Base-by-base conservation (phyloP, 2,797 vertebrate species). In the Anolis apletophallus region DNA sequence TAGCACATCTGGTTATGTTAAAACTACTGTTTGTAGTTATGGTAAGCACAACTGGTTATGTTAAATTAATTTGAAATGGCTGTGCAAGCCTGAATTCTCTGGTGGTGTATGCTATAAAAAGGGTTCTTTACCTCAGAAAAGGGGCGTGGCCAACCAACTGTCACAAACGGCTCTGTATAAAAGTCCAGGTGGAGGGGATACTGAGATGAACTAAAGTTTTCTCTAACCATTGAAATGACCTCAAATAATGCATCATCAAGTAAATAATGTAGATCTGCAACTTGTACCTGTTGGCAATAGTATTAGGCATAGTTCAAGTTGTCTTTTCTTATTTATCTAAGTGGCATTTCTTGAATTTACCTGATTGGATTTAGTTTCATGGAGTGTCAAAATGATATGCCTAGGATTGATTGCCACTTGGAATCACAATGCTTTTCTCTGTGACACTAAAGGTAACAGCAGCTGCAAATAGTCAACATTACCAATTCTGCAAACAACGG, bases 381-480 rank as follows among this genome's bases (percentile, higher is more conserved):
- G 59, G 68, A 57, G 26, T 40, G 46, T 32, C 32, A 73, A 69
- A 54, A 64, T 29, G 26, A 23, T 16, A 69, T 81, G 67, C 16
- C 12, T 76, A 81, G 50, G 68, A 52, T 54, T 52, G 40, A 32
- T 52, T 83, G 40, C 11, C 67, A 87, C 61, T 8, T 57, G 52
- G 57, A 57, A 8, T 83, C 68, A 75, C 32, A 29, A n/a, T 57
- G 52, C 9, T 23, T 67, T 40, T 52, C 59, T 83, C 32, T 16
- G 54, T 21, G 50, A 32, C 52, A 59, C n/a, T 36, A 64, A 61
- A 79, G 32, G 69, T 26, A 86, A 75, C 46, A 81, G 81, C 3
- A 83, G 46, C 68, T 83, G 72, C 80, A 77, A 71, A 82, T n/a
- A 46, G 59, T 17, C 71, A 69, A 72, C 26, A 54, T 55, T 75